Evolutionary conservation across 1,140 invertebrate genomes (phyloP), one percentile per base, ranked within the genome.

Genomic region (Nebria ingens): DNA sequence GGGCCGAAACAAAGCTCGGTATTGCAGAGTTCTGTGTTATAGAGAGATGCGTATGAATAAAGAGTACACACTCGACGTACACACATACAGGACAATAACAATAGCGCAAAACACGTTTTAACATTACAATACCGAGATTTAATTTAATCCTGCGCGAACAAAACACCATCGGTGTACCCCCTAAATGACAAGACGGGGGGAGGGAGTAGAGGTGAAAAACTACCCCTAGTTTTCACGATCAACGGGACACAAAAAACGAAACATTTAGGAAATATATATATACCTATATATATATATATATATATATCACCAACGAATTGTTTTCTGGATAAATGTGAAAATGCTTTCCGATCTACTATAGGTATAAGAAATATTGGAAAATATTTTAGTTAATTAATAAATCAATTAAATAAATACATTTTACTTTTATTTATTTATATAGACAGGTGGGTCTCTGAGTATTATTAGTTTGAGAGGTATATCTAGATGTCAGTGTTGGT

Each of bases 101-200:
- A 64, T 61, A 56, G 59, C 56, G 55, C 61, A 62, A 64, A 62
- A 64, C 63, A 64, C 59, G 53, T 62, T 64, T 64, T 64, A 61
- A 53, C 61, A 64, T 64, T 40, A 64, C 63, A 64, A 64, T 59
- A 51, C 53, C 51, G 42, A 60, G 63, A 62, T 64, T 64, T 61
- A 64, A 64, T 64, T 64, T 62, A 64, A 64, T 64, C 63, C 61
- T 55, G 55, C 58, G 58, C 55, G 52, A 56, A 61, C 57, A 57
- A 62, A 61, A 61, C 55, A 54, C 57, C 56, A 57, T 58, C 54
- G 57, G 29, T 56, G 54, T 59, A 62, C 60, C 59, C 57, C 56
- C 21, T 25, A 38, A 51, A 54, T n/a, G 25, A 34, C 6, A 34
- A n/a, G n/a, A n/a, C 25, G 25, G 25, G 25, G 25, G 25, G 25